These are phyloP conservation scores for Rutpela maculata DNA, from an alignment of 2,888 invertebrate genomes.

Conservation along the genomic window DNA sequence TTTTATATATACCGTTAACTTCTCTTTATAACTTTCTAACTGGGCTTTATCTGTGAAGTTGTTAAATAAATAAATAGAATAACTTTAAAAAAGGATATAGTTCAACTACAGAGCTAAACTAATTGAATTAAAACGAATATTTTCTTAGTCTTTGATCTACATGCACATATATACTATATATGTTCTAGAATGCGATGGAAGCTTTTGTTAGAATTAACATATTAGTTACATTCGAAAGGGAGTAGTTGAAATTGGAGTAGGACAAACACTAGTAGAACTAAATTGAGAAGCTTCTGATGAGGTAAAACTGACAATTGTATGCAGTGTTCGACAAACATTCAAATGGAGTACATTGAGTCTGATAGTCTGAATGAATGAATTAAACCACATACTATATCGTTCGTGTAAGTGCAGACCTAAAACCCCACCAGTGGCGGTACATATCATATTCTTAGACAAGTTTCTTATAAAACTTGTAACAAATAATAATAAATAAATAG, in stretches of 20 bases:
- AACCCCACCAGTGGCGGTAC: neutral
- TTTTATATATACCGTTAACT: too few species aligned
- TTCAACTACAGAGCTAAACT: neutral
- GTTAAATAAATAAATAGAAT: too few species aligned
- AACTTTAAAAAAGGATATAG: too few species aligned
- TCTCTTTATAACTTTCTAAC: too few species aligned
- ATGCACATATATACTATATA: neutral
- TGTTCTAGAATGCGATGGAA: neutral
- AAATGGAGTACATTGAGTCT: slow-evolving; percentile 2
- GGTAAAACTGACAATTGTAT: slow-evolving; percentile 23
- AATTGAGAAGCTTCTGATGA: slow-evolving; percentile 12
- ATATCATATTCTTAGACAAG: neutral
- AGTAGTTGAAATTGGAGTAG: neutral
- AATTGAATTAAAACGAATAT: neutral
- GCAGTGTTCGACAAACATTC: slow-evolving; percentile 23
- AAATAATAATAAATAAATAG: too few species aligned
- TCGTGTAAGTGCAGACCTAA: neutral
- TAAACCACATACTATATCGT: slow-evolving; percentile 11
- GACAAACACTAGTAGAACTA: neutral
- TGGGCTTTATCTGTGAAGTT: too few species aligned
- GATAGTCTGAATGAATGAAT: slow-evolving; percentile 12
- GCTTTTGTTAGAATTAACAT: slow-evolving; percentile 16
- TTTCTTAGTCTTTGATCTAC: neutral
- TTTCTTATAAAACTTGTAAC: too few species aligned
- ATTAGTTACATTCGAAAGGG: slow-evolving; percentile 5